Percentiles rank a stretch among this genome's conserved stretches.
These are phyloP conservation scores for Takifugu bimaculatus DNA, from an alignment of 2,113 vertebrate species.

Conservation along the genomic window DNA sequence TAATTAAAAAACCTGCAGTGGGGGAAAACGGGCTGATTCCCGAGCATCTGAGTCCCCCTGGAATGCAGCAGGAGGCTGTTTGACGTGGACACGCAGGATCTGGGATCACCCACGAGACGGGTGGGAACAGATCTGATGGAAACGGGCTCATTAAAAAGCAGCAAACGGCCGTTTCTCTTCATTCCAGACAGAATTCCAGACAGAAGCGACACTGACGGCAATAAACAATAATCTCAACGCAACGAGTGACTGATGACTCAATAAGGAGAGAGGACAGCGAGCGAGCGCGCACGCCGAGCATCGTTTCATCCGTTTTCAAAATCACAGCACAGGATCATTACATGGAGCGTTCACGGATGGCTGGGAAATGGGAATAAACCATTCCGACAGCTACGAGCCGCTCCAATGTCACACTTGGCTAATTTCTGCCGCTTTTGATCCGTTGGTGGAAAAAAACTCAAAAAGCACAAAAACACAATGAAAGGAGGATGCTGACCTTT, in stretches of 20 bases:
- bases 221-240: conserved; percentile 14
- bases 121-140: conserved; percentile 10
- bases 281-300: conserved; percentile 6
- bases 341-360: conserved; percentile 11
- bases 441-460: not conserved
- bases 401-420: conserved; percentile 49
- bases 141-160: conserved; percentile 16
- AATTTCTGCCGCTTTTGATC: conserved; percentile 18
- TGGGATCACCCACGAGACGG: conserved; percentile 1
- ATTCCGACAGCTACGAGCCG: conserved; percentile 25
- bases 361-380: conserved; percentile 28
- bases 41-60: not conserved
- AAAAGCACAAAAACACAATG: conserved; percentile 13
- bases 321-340: conserved; percentile 23
- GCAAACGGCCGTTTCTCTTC: conserved; percentile 21
- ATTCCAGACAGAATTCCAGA: not conserved
- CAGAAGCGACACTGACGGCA: conserved; percentile 1
- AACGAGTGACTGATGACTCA: conserved; percentile 43
- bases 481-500: conserved; percentile 53
- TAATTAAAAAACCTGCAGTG: not conserved
- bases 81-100: not conserved
- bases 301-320: conserved; percentile 45
- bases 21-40: not conserved
- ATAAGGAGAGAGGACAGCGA: conserved; percentile 29
- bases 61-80: not conserved